These are phyloP conservation scores for Halcyon badia DNA, from an alignment of 2,797 vertebrate species.

Conservation along the genomic window DNA sequence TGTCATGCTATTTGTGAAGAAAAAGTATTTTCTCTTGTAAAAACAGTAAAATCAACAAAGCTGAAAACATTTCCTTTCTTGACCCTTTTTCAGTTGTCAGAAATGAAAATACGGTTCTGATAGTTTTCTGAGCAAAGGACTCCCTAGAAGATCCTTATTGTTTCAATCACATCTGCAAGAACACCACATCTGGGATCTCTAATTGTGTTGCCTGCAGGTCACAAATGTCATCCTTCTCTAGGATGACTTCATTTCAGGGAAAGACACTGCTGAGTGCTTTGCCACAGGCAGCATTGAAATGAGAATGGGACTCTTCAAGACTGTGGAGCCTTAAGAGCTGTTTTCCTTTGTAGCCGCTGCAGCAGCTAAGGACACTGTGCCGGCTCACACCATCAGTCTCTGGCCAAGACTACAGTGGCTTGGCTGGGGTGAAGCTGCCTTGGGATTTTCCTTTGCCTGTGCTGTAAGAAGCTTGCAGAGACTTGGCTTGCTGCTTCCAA, in stretches of 20 bases:
- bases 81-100: background rate
- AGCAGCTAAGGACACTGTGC: background rate
- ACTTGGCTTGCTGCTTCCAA: background rate
- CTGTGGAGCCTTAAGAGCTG: too few relatives aligned
- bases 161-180: background rate
- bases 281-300: background rate
- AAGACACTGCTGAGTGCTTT: background rate
- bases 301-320: background rate
- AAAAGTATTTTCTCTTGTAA: background rate
- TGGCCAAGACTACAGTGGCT: background rate
- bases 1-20: background rate
- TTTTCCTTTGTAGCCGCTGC: background rate
- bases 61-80: background rate
- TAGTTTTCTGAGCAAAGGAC: background rate
- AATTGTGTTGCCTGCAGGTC: background rate
- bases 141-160: background rate
- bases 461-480: background rate
- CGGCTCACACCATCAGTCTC: background rate
- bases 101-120: background rate
- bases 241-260: background rate
- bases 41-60: background rate
- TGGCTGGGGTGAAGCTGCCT: background rate
- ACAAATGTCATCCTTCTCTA: background rate
- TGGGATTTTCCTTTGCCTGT: background rate
- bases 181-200: background rate